A percentile compares a stretch with the other conserved stretches of the same genome.
Conservation (phyloP, 2,888 invertebrate species). For the Cosmia trapezina region DNA sequence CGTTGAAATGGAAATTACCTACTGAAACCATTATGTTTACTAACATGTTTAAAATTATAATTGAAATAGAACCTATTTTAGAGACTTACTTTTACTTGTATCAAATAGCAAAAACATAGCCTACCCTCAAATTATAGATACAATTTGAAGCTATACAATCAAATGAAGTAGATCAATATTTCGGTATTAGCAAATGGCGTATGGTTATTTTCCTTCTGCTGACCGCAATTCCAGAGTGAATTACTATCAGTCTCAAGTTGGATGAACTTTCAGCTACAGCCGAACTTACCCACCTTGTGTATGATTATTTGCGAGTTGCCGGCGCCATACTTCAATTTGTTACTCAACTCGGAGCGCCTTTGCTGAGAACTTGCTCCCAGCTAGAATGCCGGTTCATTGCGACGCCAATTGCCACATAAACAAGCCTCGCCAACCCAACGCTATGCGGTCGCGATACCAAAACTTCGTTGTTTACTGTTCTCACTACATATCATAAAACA, state of each 20-base stretch:
- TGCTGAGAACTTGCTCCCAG: conserved; percentile 80
- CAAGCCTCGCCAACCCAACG: conserved; percentile 79
- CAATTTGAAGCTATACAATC: conserved; percentile 21
- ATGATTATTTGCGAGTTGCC: conserved; percentile 86
- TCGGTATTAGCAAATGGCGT: conserved; percentile 35
- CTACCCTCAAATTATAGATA: neutral
- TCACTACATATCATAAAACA: conserved; percentile 79
- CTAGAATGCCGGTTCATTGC: conserved; percentile 81
- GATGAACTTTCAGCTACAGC: conserved; percentile 76
- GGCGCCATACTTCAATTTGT: conserved; percentile 83
- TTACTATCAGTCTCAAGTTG: conserved; percentile 78
- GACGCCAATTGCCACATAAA: conserved; percentile 87
- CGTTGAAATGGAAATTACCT: conserved; percentile 13
- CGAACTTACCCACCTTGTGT: conserved; percentile 81
- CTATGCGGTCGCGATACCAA: conserved; percentile 78
- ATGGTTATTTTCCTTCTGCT: conserved; percentile 71
- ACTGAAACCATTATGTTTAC: neutral
- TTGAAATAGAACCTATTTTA: neutral
- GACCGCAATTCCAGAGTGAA: conserved; percentile 79
- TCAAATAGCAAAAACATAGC: neutral
- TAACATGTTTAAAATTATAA: conserved; percentile 5
- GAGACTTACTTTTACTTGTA: neutral
- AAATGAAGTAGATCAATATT: conserved; percentile 39
- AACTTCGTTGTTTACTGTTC: conserved; percentile 83
- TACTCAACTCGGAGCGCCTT: conserved; percentile 81